Conservation (phyloP, 2,113 vertebrate species). For the Eulemur macaco region DNA sequence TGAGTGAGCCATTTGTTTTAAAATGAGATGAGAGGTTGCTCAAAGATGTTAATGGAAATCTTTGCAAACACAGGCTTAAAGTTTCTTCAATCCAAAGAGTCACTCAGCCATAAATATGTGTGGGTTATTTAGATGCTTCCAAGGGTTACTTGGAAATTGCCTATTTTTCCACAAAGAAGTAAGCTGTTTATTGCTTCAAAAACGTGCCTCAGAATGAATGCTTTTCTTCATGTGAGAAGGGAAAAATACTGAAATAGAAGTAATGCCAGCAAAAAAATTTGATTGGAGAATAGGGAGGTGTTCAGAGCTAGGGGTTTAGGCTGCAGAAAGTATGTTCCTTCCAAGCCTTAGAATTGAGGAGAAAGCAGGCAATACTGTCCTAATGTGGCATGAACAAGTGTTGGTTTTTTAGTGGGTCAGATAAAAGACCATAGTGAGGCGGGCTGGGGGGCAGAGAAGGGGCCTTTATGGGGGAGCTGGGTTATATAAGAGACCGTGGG, state of each 20-base stretch:
- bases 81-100: conserved; percentile 56
- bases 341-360: neutral
- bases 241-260: neutral
- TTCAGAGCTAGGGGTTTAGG: neutral
- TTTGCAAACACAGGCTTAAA: conserved; percentile 51
- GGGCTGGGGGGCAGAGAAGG: neutral
- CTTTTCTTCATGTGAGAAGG: conserved; percentile 28
- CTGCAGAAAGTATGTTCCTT: neutral
- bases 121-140: conserved; percentile 67
- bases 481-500: neutral
- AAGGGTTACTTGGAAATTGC: conserved; percentile 63
- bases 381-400: neutral
- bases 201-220: conserved; percentile 42
- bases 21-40: conserved; percentile 52
- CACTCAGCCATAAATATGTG: conserved; percentile 50
- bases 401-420: neutral
- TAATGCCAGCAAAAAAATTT: neutral
- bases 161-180: conserved; percentile 72
- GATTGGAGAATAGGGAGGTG: neutral
- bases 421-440: neutral
- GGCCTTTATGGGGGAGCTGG: neutral
- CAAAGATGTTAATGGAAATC: conserved; percentile 63
- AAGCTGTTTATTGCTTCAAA: conserved; percentile 64
- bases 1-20: conserved; percentile 59
- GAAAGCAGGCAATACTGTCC: neutral